phyloP scores from a whole-genome alignment of 2,888 invertebrate species.

The Autographa gamma region DNA sequence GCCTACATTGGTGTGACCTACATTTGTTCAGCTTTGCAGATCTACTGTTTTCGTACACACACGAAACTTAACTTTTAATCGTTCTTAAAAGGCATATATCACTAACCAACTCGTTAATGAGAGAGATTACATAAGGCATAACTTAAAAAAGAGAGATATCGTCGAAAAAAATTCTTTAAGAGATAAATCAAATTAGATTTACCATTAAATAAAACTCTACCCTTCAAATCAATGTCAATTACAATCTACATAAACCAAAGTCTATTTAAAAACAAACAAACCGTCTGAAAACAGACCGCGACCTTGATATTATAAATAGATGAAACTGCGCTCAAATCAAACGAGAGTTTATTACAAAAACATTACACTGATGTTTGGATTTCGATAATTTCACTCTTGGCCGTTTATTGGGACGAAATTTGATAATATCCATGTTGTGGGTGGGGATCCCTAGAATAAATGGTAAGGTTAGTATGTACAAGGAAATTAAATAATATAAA shows the following conservation, averaged over 20 bases:
- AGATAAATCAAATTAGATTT: too few species aligned
- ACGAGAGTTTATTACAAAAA: conserved; percentile 34
- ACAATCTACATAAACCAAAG: conserved; percentile 6
- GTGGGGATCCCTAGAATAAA: conserved; percentile 39
- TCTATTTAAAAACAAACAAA: conserved; percentile 18
- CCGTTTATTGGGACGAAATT: neutral
- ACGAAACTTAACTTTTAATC: too few species aligned
- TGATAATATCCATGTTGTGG: conserved; percentile 16
- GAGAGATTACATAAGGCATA: too few species aligned
- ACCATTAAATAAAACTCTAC: neutral
- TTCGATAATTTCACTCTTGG: conserved; percentile 20
- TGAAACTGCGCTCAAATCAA: conserved; percentile 24
- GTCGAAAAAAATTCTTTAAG: too few species aligned
- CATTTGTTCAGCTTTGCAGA: neutral
- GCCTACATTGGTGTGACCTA: conserved; percentile 12
- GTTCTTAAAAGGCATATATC: too few species aligned
- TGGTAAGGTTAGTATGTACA: conserved; percentile 15
- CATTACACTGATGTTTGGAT: neutral
- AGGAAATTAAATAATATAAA: too few species aligned
- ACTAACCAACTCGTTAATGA: too few species aligned
- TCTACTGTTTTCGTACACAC: neutral
- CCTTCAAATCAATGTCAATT: conserved; percentile 9
- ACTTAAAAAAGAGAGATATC: too few species aligned
- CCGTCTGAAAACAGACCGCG: conserved; percentile 11
- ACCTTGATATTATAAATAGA: conserved; percentile 47